Conservation (phyloP, 2,113 vertebrate species). For the Amphilophus citrinellus region DNA sequence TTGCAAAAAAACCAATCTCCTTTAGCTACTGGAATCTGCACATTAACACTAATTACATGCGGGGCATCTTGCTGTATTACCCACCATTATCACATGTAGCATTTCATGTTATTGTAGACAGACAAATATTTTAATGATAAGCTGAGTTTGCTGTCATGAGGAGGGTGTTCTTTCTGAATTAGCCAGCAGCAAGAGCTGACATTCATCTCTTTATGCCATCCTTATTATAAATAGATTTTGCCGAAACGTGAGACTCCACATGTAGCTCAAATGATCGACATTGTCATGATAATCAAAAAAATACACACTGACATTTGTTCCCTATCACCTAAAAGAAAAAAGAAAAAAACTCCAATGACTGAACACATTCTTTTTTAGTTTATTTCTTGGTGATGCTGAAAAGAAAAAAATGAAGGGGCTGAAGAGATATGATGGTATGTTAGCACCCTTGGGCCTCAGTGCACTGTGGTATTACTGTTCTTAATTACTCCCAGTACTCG, state of each 20-base stretch:
- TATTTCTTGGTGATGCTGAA: constrained; percentile 20
- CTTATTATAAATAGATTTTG: constrained; percentile 25
- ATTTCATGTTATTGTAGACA: constrained; percentile 42
- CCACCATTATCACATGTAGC: constrained; percentile 36
- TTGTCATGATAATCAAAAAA: too few relatives aligned
- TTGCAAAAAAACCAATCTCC: constrained; percentile 32
- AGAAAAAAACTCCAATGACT: background rate
- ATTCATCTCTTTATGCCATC: background rate
- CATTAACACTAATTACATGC: constrained; percentile 36
- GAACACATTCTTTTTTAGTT: constrained; percentile 2
- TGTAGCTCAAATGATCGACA: too few relatives aligned
- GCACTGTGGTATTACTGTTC: constrained; percentile 40
- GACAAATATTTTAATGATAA: constrained; percentile 56
- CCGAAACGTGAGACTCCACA: too few relatives aligned
- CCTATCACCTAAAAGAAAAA: too few relatives aligned
- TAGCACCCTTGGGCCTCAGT: constrained; percentile 45
- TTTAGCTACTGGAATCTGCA: constrained; percentile 30
- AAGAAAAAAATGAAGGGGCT: background rate
- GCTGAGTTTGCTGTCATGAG: background rate
- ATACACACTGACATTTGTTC: too few relatives aligned
- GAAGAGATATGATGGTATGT: constrained; percentile 45
- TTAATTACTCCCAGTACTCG: constrained; percentile 69
- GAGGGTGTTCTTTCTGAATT: constrained; percentile 7
- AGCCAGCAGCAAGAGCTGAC: background rate
- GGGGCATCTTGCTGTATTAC: constrained; percentile 41